A percentile compares a stretch with the other conserved stretches of the same genome.
Conservation (phyloP, 2,888 invertebrate genomes). For the Apantesis nais region DNA sequence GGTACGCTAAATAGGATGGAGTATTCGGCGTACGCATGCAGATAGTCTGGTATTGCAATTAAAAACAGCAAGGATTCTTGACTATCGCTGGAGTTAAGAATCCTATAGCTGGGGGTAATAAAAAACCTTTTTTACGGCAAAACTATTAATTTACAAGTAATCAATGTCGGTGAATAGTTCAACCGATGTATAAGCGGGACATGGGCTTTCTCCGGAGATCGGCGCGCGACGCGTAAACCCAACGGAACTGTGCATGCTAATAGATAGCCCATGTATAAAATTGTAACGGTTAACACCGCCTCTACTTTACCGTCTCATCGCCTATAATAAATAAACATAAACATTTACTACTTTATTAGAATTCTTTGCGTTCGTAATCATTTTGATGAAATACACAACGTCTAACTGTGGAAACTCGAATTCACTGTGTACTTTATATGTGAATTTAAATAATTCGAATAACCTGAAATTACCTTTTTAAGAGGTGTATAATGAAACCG, state of each 20-base stretch:
- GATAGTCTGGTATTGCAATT: slow-evolving; percentile 61
- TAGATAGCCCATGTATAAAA: slow-evolving; percentile 75
- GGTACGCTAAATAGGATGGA: slow-evolving; percentile 67
- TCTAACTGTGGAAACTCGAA: slow-evolving; percentile 65
- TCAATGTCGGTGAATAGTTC: slow-evolving; percentile 66
- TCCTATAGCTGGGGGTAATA: slow-evolving; percentile 58
- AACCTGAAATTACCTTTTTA: slow-evolving; percentile 37
- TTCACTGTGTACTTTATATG: slow-evolving; percentile 38
- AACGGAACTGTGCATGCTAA: slow-evolving; percentile 79
- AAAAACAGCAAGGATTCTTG: slow-evolving; percentile 62
- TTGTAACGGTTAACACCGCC: slow-evolving; percentile 79
- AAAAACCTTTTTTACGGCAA: slow-evolving; percentile 67
- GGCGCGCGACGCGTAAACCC: slow-evolving; percentile 64
- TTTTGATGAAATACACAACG: slow-evolving; percentile 71
- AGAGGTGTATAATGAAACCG: slow-evolving; percentile 44
- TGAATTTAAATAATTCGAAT: slow-evolving; percentile 43
- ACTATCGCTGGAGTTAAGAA: slow-evolving; percentile 66
- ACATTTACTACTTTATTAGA: slow-evolving; percentile 77
- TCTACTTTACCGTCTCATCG: slow-evolving; percentile 61
- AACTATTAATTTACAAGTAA: slow-evolving; percentile 72
- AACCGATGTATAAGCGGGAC: slow-evolving; percentile 69
- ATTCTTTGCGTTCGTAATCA: slow-evolving; percentile 63
- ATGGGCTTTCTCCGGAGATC: slow-evolving; percentile 76
- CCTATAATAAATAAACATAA: slow-evolving; percentile 73
- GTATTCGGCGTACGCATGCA: slow-evolving; percentile 61